Conservation (phyloP, 2,888 invertebrate species). For the Protodeltote pygarga region DNA sequence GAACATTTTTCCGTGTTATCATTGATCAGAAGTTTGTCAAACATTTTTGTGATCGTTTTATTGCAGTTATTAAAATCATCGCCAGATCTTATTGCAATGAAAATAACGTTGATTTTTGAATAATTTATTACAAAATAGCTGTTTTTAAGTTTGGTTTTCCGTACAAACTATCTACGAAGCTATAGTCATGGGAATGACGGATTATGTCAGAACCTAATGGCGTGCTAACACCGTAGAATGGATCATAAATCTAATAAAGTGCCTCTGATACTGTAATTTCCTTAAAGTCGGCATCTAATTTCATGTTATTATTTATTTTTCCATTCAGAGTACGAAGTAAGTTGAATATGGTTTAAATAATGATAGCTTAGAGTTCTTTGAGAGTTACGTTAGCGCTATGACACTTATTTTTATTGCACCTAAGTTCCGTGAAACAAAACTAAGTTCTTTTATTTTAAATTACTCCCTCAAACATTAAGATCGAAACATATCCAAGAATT, state of each 20-base stretch:
- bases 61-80: not conserved
- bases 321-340: slow-evolving; percentile 6
- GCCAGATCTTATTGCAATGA: rapidly evolving
- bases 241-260: slow-evolving; percentile 57
- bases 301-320: slow-evolving; percentile 42
- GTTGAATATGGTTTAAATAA: not conserved
- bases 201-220: slow-evolving; percentile 51
- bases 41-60: not conserved
- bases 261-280: slow-evolving; percentile 54
- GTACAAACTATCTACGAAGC: slow-evolving; percentile 1
- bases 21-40: not conserved
- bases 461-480: too few species aligned
- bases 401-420: too few species aligned
- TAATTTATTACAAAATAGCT: not conserved
- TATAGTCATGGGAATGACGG: slow-evolving; percentile 52
- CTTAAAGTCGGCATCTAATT: slow-evolving; percentile 33
- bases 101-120: not conserved
- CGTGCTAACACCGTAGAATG: slow-evolving; percentile 57
- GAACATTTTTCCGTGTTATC: slow-evolving; percentile 5
- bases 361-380: not conserved
- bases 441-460: too few species aligned
- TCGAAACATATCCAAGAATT: too few species aligned
- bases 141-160: slow-evolving; percentile 1
- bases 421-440: too few species aligned
- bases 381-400: not conserved